Evolutionary conservation across 2,888 invertebrate species (phyloP).

Genomic region (Chromoteleia sp.): DNA sequence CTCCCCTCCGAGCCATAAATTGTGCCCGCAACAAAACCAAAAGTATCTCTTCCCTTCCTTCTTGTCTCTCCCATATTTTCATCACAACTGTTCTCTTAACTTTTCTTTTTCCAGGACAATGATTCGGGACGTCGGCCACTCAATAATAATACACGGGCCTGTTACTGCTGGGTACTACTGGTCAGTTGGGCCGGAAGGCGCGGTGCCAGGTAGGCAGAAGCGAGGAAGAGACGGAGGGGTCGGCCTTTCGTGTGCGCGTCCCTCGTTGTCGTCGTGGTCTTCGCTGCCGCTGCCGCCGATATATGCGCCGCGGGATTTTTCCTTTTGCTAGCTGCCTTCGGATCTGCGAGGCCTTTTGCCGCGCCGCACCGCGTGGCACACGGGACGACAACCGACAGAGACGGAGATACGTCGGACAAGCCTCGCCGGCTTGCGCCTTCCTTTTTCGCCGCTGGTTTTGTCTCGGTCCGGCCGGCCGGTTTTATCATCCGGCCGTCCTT

Average conservation of each 20-base stretch:
- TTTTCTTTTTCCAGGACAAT: conserved; percentile 58
- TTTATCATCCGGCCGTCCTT: conserved; percentile 46
- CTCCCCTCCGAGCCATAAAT: conserved; percentile 20
- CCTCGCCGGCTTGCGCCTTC: conserved; percentile 66
- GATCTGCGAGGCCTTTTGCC: conserved; percentile 81
- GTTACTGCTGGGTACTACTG: conserved; percentile 74
- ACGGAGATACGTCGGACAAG: conserved; percentile 76
- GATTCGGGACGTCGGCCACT: conserved; percentile 64
- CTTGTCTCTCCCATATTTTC: conserved; percentile 45
- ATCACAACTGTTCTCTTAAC: conserved; percentile 29
- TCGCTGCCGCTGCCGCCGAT: conserved; percentile 73
- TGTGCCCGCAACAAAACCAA: background rate
- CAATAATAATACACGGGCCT: conserved; percentile 72
- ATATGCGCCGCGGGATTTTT: conserved; percentile 80
- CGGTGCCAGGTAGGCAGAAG: conserved; percentile 57
- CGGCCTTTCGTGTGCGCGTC: conserved; percentile 76
- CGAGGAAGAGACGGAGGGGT: conserved; percentile 74
- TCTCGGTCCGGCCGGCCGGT: conserved; percentile 42
- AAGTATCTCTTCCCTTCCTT: background rate
- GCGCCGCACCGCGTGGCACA: conserved; percentile 82
- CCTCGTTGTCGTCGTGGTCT: conserved; percentile 74
- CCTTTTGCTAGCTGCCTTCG: conserved; percentile 80
- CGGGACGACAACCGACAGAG: conserved; percentile 76
- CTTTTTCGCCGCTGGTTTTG: conserved; percentile 62
- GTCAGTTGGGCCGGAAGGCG: conserved; percentile 73